Evolutionary conservation across 2,797 vertebrate species (phyloP), one percentile per base, ranked within the genome.

Genomic region (Eupleurogrammus muticus): DNA sequence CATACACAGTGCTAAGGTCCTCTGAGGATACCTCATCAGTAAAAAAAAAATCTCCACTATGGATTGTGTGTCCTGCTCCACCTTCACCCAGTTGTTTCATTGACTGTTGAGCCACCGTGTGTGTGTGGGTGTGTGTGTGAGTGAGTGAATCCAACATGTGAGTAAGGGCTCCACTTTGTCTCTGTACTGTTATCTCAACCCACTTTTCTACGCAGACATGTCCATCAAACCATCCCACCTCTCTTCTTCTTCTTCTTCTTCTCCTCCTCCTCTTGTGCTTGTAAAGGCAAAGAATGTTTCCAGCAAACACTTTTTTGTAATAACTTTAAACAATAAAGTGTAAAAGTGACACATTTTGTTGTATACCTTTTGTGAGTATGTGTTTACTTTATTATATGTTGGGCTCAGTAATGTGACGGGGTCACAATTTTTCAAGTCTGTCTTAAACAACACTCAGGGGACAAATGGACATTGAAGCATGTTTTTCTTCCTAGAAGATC

Each of bases 261-360:
- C 19, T 46, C 13, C 56, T 73, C 40, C 48, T 59, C 52, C 77
- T 77, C 56, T 81, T 62, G 73, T 83, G 87, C 85, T 90, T 84
- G 81, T 90, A 79, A 89, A 88, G 80, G 84, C 83, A 32, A 90
- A 80, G 83, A 92, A 92, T 92, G 90, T 93, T 93, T 92, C 81
- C 83, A 92, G 88, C 87, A 86, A 87, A 85, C 85, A 80, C 88
- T 87, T 94, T 93, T 94, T 95, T 94, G 91, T 94, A 94, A 91
- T 75, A 77, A 92, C 87, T 94, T 94, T 93, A 91, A 94, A 94
- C 88, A 94, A 94, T 94, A 94, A 94, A 94, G 86, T 89, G 80
- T 85, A 88, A 84, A 91, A 92, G 83, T 82, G 85, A 81, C 63
- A 75, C 50, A 17, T 70, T 77, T 71, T 2, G 13, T 1, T 4